Evolutionary conservation across 2,113 vertebrate genomes (phyloP).

Genomic region (Poeciliopsis turrubarensis): DNA sequence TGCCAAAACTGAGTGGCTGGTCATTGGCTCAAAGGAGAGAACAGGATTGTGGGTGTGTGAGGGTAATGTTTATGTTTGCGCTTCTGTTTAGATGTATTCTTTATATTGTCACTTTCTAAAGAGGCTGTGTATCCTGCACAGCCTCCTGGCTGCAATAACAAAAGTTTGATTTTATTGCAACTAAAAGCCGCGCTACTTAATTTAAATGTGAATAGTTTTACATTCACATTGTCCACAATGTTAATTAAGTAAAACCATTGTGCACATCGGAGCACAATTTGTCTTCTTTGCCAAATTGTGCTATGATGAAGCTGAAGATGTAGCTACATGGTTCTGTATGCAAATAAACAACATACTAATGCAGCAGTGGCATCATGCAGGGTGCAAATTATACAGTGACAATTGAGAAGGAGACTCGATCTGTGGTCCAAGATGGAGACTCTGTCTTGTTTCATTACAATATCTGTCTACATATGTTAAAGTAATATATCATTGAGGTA

Average conservation of each 20-base stretch:
- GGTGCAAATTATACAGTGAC: not conserved
- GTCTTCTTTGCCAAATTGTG: too few species aligned
- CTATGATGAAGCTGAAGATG: not conserved
- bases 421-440: not conserved
- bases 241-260: too few species aligned
- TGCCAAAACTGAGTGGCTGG: slow-evolving; percentile 21
- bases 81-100: slow-evolving; percentile 23
- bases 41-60: slow-evolving; percentile 13
- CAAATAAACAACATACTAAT: not conserved
- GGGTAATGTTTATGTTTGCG: slow-evolving; percentile 41
- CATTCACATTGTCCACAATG: too few species aligned
- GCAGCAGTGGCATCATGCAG: not conserved
- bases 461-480: not conserved
- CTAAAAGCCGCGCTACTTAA: not conserved
- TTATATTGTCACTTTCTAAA: slow-evolving; percentile 17
- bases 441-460: not conserved
- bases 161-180: not conserved
- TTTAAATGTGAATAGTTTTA: too few species aligned
- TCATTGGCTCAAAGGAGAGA: slow-evolving; percentile 14
- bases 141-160: not conserved
- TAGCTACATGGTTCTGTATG: not conserved
- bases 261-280: too few species aligned
- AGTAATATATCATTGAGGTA: not conserved
- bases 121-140: too few species aligned
- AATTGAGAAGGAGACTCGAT: too few species aligned